Percentiles rank a stretch among this genome's conserved stretches.
Conservation (phyloP, 2,888 invertebrate species). For the Tetanocera ferruginea region DNA sequence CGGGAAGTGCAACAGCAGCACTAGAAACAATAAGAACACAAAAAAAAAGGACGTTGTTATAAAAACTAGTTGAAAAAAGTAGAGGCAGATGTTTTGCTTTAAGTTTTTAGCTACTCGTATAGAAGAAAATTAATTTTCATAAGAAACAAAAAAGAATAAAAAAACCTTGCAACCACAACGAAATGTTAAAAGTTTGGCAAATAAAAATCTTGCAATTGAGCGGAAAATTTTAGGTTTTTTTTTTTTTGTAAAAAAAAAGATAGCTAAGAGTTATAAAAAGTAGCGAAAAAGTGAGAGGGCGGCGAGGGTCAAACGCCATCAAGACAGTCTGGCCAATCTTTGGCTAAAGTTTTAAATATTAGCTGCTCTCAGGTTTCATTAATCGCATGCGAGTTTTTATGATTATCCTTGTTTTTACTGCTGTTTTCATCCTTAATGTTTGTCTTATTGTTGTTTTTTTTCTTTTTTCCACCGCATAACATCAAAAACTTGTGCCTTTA, state of each 20-base stretch:
- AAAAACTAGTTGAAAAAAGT: neutral
- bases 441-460: neutral
- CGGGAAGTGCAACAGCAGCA: conserved; percentile 7
- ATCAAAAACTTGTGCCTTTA: neutral
- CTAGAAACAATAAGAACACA: neutral
- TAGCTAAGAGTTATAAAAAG: neutral
- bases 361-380: neutral
- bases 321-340: neutral
- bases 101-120: neutral
- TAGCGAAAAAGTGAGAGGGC: neutral
- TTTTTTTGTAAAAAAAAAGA: neutral
- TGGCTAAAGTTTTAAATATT: conserved; percentile 10
- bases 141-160: neutral
- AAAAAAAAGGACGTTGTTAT: conserved; percentile 1
- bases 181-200: conserved; percentile 17
- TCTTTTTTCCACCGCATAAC: neutral
- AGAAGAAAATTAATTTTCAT: conserved; percentile 18
- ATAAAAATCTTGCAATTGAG: conserved; percentile 29
- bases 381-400: neutral
- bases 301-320: neutral
- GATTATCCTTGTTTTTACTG: conserved; percentile 15
- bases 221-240: neutral
- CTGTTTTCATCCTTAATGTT: neutral
- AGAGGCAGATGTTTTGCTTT: conserved; percentile 31
- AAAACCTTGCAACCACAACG: neutral